A percentile compares a stretch with the other conserved stretches of the same genome.
These are phyloP conservation scores for Gallinago undulata DNA, from an alignment of 2,113 vertebrate genomes.

Conservation along the genomic window DNA sequence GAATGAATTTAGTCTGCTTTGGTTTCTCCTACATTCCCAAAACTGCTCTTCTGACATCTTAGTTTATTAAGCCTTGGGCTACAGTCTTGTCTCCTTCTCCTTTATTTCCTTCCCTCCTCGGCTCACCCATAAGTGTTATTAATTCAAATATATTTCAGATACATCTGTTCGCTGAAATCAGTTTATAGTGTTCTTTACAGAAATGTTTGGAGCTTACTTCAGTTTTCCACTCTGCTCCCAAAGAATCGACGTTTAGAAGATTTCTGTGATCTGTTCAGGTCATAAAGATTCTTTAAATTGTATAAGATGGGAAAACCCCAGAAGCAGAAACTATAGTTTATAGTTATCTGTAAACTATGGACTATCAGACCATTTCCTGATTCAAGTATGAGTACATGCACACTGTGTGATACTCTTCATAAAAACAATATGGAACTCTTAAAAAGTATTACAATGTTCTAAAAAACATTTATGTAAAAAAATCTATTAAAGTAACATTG, in stretches of 20 bases:
- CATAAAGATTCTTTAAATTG: neutral
- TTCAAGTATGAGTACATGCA: neutral
- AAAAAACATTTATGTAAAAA: neutral
- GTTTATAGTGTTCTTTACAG: neutral
- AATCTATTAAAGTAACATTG: neutral
- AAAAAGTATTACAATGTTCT: neutral
- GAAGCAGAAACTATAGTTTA: neutral
- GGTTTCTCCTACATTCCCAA: neutral
- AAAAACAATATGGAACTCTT: neutral
- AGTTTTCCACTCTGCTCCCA: neutral
- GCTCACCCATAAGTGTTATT: neutral
- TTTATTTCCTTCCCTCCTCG: neutral
- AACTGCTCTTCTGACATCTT: rapidly evolving
- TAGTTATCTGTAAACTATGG: neutral
- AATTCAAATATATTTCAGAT: neutral
- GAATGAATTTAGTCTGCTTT: neutral
- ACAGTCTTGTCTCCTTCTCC: neutral
- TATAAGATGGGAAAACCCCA: neutral
- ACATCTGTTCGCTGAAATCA: neutral
- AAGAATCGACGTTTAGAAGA: neutral
- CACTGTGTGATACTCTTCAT: neutral
- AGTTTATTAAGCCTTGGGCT: neutral
- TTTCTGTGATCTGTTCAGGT: neutral
- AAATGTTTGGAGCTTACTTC: neutral
- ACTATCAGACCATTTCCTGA: neutral